Conservation (phyloP, 1,140 invertebrate genomes). For the Littorina saxatilis region DNA sequence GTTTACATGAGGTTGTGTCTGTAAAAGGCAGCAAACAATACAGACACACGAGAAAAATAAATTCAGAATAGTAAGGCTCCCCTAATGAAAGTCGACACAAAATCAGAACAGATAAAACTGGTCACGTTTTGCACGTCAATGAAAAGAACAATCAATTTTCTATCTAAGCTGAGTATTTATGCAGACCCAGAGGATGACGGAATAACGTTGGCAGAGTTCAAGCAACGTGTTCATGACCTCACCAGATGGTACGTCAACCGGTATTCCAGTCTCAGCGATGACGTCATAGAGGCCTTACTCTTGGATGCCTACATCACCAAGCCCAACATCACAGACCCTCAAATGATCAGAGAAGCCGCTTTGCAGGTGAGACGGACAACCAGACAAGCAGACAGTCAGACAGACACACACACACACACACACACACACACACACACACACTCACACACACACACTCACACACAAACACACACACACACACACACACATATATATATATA, state of each 20-base stretch:
- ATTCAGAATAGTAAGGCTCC: too few relatives aligned
- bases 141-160: too few relatives aligned
- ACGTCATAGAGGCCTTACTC: not conserved
- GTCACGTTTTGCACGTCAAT: too few relatives aligned
- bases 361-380: too few relatives aligned
- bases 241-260: not conserved
- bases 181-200: not conserved
- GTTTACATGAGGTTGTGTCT: too few relatives aligned
- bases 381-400: too few relatives aligned
- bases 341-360: not conserved
- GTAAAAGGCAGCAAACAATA: too few relatives aligned
- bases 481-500: not conserved
- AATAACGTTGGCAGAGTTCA: slow-evolving; percentile 4
- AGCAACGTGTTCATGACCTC: not conserved
- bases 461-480: too few relatives aligned
- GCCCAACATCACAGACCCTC: slow-evolving; percentile 10
- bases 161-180: not conserved
- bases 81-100: too few relatives aligned
- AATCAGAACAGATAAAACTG: too few relatives aligned
- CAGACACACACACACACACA: not conserved
- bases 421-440: not conserved
- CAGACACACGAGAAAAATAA: too few relatives aligned
- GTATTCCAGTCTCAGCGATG: not conserved
- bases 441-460: too few relatives aligned
- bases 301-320: not conserved